Evolutionary conservation across 2,888 invertebrate genomes (phyloP), one percentile per base, ranked within the genome.

Genomic region (Epirrhoe alternata): DNA sequence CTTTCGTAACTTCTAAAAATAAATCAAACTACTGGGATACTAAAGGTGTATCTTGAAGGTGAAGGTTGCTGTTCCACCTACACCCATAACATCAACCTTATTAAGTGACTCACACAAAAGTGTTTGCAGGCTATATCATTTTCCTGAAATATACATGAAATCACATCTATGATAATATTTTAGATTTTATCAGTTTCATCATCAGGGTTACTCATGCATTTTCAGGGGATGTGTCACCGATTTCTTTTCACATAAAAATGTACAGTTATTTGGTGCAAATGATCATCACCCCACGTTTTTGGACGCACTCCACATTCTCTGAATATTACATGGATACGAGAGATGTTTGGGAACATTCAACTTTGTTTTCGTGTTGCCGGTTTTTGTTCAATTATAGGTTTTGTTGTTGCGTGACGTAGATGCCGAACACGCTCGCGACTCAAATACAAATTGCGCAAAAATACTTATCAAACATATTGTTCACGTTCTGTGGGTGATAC

Each of bases 221-320:
- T 60, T 70, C 57, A 24, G 31, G 17, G 33, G 57, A 61, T 77
- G 76, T 74, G 74, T 79, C 80, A 77, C 72, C 42, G 49, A 66
- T 66, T 61, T 66, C 64, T 38, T 61, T 68, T 65, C 66, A 66
- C 59, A 67, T 62, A 66, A 60, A 16, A 58, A 68, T 70, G 68
- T 67, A 52, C 42, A 66, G 70, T 70, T 66, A 65, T 70, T 64
- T 52, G 38, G 70, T 61, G 54, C 70, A 61, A 69, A 65, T 56
- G 61, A 67, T 67, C 55, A 66, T 69, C 64, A 60, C 35, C 73
- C 76, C 71, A 73, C 65, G 73, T 74, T 74, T 72, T 78, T 80
- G 80, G 77, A 78, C 72, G 62, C 70, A 61, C 61, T 80, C 80
- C 82, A 81, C 76, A 72, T 73, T 71, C 70, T 65, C 52, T 59